Conservation (phyloP, 2,888 invertebrate genomes). For the Macrophya alboannulata region DNA sequence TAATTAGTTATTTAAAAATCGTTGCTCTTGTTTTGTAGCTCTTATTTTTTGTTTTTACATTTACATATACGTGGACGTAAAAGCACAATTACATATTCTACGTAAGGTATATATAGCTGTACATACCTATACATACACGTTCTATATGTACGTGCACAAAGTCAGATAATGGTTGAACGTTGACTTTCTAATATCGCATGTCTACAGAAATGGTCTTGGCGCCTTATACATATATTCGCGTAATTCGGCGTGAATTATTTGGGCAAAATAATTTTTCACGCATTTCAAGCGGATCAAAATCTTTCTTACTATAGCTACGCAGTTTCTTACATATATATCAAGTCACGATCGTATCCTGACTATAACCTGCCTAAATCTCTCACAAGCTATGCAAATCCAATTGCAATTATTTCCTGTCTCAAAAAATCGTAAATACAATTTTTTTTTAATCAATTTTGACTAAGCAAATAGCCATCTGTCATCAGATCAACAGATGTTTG, state of each 20-base stretch:
- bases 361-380: not conserved
- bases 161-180: conserved; percentile 9
- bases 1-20: not conserved
- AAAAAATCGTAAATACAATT: not conserved
- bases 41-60: not conserved
- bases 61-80: not conserved
- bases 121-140: not conserved
- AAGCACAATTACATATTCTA: not conserved
- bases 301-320: no score
- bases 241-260: conserved; percentile 20
- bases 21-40: not conserved
- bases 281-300: not conserved
- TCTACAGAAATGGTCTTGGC: not conserved
- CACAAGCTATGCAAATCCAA: not conserved
- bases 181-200: conserved; percentile 56
- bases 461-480: no score
- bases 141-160: not conserved
- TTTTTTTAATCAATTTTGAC: no score
- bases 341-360: not conserved
- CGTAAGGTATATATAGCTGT: not conserved
- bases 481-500: no score
- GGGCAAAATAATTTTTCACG: conserved; percentile 36
- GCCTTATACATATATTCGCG: not conserved
- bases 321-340: not conserved
- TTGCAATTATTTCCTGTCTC: not conserved